Evolutionary conservation across 1,140 invertebrate genomes (phyloP).

Genomic region (Mesaphorura yosii): DNA sequence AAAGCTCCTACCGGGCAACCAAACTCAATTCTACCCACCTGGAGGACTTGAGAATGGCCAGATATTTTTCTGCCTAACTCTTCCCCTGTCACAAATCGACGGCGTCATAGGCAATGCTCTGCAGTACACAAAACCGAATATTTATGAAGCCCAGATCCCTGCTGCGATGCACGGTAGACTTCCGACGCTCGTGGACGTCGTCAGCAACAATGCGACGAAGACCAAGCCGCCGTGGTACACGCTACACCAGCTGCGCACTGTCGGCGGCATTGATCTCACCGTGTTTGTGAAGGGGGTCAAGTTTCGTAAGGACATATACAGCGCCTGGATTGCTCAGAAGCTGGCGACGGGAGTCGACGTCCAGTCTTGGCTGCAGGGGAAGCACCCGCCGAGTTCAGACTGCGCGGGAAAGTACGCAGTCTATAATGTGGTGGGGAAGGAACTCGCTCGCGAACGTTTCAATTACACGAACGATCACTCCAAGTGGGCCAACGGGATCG

Average conservation of each 20-base stretch:
- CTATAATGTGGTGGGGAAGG: conserved; percentile 10
- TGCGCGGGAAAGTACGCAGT: conserved; percentile 42
- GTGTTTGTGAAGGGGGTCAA: conserved; percentile 22
- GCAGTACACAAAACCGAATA: conserved; percentile 15
- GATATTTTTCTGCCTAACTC: conserved; percentile 18
- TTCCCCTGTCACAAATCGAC: not conserved
- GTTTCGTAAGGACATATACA: conserved; percentile 53
- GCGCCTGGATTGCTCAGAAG: conserved; percentile 59
- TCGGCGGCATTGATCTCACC: conserved; percentile 5
- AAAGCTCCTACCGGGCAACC: not conserved
- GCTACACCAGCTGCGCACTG: not conserved
- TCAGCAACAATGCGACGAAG: conserved; percentile 1
- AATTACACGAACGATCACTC: conserved; percentile 71
- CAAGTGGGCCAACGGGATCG: conserved; percentile 57
- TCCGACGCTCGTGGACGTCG: not conserved
- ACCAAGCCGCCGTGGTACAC: conserved; percentile 10
- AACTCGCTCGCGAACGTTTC: conserved; percentile 41
- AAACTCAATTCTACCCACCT: conserved; percentile 7
- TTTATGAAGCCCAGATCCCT: conserved; percentile 14
- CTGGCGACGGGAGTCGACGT: conserved; percentile 57
- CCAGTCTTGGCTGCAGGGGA: conserved; percentile 78
- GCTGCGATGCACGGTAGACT: not conserved
- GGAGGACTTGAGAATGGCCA: conserved; percentile 19
- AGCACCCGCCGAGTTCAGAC: conserved; percentile 53
- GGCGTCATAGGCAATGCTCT: conserved; percentile 6